Conservation (phyloP, 1,140 invertebrate genomes). For the Bombus superbus region DNA sequence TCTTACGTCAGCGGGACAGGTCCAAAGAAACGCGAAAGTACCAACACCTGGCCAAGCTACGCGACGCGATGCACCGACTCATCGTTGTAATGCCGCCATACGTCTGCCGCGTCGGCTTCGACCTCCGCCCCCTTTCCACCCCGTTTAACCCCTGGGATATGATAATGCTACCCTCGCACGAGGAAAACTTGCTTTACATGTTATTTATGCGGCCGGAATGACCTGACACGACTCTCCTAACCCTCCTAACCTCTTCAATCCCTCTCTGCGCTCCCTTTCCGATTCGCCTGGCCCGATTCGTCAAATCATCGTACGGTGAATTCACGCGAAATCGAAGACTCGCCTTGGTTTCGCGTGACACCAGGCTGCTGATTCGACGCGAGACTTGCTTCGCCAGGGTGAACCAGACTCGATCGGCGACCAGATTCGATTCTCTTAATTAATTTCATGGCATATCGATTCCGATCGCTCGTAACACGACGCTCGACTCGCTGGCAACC, state of each 20-base stretch:
- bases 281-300: background rate
- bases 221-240: conserved; percentile 30
- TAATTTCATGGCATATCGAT: background rate
- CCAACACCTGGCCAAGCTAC: conserved; percentile 26
- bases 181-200: conserved; percentile 35
- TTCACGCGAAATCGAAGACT: background rate
- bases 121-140: conserved; percentile 10
- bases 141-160: conserved; percentile 56
- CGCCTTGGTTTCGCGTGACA: background rate
- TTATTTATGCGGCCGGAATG: conserved; percentile 50
- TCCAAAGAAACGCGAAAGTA: conserved; percentile 15
- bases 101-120: conserved; percentile 29
- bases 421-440: background rate
- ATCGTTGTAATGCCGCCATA: conserved; percentile 50
- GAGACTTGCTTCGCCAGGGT: background rate
- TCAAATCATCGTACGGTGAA: background rate
- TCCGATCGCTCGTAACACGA: background rate
- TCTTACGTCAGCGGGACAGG: conserved; percentile 70
- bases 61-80: conserved; percentile 44
- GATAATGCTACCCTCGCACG: conserved; percentile 42
- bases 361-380: background rate
- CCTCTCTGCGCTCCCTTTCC: background rate
- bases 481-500: background rate
- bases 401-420: background rate
- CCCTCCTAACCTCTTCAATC: too few relatives aligned